Base-by-base conservation (phyloP, 1,140 invertebrate species). In the Ips typographus region DNA sequence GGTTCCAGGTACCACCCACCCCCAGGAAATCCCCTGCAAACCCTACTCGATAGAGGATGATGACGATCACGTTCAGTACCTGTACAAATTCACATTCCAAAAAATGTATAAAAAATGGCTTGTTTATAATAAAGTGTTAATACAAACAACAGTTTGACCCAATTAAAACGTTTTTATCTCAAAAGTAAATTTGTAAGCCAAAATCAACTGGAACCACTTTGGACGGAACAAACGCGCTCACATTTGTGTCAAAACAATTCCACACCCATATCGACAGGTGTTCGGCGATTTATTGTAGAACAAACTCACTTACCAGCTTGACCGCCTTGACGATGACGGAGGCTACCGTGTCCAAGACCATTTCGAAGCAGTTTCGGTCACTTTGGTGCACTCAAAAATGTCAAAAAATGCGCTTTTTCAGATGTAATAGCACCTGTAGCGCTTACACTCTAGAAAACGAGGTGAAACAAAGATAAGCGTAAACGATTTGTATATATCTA, bases 1-100 rank as follows among this genome's bases (percentile, higher is more conserved):
- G 80, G 80, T 94, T 94, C 91, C 92, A 94, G 4, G 91, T 92
- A 41, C 91, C 92, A 47, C 92, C 91, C 22, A 93, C 90, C 40
- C 92, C 92, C 49, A 94, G 82, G 77, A 94, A 94, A 74, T 89
- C 86, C 1, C 91, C 91, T 53, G 87, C 85, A 77, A 89, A 89
- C n/a, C 92, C 92, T 49, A 88, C 90, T 71, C 92, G 86, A 80
- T 94, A 94, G 1, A 94, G 81, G 52, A 93, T 88, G 40, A 94
- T 76, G 63, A 94, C 89, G 7, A 94, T 89, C 60, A 94, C 82
- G 78, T 93, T 94, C 52, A 94, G 73, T 6, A 93, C 83, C 92
- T 93, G 22, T 22, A 22, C 22, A 0, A 22, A 22, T 22, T 22
- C 22, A 22, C 22, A 22, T 22, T 22, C 22, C 22, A 22, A 22